phyloP scores from a whole-genome alignment of 2,113 vertebrate species.

The Tetraodon nigroviridis region DNA sequence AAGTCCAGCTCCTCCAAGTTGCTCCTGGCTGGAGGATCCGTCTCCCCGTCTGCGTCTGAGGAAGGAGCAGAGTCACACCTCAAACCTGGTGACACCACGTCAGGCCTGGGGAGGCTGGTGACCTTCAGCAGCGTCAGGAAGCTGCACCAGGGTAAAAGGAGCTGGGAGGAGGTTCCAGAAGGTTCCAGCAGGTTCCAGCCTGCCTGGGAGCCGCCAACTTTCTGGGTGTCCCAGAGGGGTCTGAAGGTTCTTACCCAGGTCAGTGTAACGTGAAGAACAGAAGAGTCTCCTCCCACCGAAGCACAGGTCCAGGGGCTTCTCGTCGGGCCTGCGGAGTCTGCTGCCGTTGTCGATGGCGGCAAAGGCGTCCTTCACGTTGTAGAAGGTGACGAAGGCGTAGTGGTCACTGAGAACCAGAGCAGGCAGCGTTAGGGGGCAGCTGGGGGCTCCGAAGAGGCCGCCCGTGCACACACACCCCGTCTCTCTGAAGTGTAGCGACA shows the following conservation, averaged over 20 bases:
- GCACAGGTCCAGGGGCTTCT: slow-evolving; percentile 90
- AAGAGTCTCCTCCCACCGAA: slow-evolving; percentile 91
- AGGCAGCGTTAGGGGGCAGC: background rate
- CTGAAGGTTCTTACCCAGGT: slow-evolving; percentile 78
- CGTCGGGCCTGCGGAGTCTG: slow-evolving; percentile 80
- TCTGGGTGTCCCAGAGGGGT: too few species aligned
- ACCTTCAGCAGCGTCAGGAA: too few species aligned
- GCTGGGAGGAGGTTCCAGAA: too few species aligned
- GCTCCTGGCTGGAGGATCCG: slow-evolving; percentile 75
- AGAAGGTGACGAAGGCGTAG: slow-evolving; percentile 91
- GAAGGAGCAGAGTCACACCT: slow-evolving; percentile 11
- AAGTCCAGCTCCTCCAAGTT: slow-evolving; percentile 86
- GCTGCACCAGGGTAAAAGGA: too few species aligned
- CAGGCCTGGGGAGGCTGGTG: too few species aligned
- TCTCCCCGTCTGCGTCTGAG: slow-evolving; percentile 83
- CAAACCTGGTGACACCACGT: background rate
- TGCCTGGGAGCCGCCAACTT: too few species aligned
- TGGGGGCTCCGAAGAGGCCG: rapidly evolving
- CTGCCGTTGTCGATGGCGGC: slow-evolving; percentile 87
- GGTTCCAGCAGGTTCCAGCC: too few species aligned
- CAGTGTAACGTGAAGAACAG: slow-evolving; percentile 84
- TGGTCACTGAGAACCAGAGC: slow-evolving; percentile 75
- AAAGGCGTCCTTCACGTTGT: slow-evolving; percentile 85
- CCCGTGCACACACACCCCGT: slow-evolving; percentile 46
- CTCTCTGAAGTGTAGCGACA: slow-evolving; percentile 87